Base-by-base conservation (phyloP, 2,113 vertebrate species). In the Chaenogobius annularis region DNA sequence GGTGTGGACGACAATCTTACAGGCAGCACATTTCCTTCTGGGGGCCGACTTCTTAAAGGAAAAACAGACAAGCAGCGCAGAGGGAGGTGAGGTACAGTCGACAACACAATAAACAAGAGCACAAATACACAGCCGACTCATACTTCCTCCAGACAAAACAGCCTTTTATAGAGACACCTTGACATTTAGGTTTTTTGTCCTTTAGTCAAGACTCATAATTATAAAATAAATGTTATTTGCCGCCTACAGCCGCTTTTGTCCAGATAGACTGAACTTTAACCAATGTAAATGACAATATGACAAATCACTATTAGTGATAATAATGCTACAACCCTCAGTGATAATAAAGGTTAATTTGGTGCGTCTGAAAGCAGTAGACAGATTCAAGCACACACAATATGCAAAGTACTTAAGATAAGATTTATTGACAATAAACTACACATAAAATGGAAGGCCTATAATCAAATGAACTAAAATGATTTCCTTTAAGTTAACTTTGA, bases 1-100 rank as follows among this genome's bases (percentile, higher is more conserved):
- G 0, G 94, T 93, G 87, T 99, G 98, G 54, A 99, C 97, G 7
- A 99, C 96, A 1, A 99, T 99, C 87, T 98, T 98, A 86, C 98
- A 99, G 43, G 95, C 97, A 0, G 96, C 97, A 80, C 98, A 99
- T 75, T 99, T 99, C 89, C 93, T 97, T 85, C 97, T 91, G 88
- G 96, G 93, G 66, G 96, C 96, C 0, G 98, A 99, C 94, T 98
- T 99, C 98, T 99, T 92, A 90, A 93, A 86, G 86, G 86, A 87
- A 86, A 81, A 78, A 73, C 74, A 82, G 19, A 75, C 11, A 85
- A 58, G 70, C 3, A 74, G 22, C 75, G 75, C 61, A 86, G 77
- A 47, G 26, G 47, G 75, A 8, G 35, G 69, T 86, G 66, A 85
- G 79, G 82, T 50, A 71, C 73, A 65, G 65, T 74, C 43, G 19